Conservation (phyloP, 2,888 invertebrate genomes). For the Cataglyphis livida region DNA sequence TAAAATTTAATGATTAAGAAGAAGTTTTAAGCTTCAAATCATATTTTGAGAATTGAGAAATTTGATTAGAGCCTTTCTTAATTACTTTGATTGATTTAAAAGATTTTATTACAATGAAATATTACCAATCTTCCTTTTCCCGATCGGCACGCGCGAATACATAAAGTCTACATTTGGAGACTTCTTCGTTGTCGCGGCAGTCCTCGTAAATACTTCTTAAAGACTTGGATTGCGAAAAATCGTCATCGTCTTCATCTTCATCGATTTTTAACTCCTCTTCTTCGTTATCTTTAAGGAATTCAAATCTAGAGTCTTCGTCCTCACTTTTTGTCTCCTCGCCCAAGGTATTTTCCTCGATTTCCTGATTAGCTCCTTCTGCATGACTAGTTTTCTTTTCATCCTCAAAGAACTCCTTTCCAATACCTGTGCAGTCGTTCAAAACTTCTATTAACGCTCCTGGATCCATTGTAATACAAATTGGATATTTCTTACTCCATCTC, state of each 20-base stretch:
- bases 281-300: constrained; percentile 40
- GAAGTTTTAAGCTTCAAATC: background rate
- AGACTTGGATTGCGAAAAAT: constrained; percentile 77
- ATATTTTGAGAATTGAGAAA: background rate
- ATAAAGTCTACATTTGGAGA: constrained; percentile 85
- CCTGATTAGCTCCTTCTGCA: constrained; percentile 81
- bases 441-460: constrained; percentile 83
- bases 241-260: constrained; percentile 74
- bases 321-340: constrained; percentile 83
- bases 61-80: background rate
- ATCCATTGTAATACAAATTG: constrained; percentile 91
- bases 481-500: constrained; percentile 97
- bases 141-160: constrained; percentile 93
- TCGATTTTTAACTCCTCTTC: constrained; percentile 49
- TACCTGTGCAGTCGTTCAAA: constrained; percentile 81
- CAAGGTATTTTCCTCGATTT: constrained; percentile 29
- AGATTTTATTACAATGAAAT: background rate
- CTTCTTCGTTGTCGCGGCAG: constrained; percentile 77
- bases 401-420: constrained; percentile 51
- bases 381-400: constrained; percentile 84
- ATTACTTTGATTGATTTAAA: constrained; percentile 12
- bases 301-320: constrained; percentile 32
- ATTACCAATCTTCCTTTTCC: constrained; percentile 96
- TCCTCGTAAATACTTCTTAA: constrained; percentile 79
- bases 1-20: background rate